Evolutionary conservation across 1,140 invertebrate genomes (phyloP).

Genomic region (Pectinophora gossypiella): DNA sequence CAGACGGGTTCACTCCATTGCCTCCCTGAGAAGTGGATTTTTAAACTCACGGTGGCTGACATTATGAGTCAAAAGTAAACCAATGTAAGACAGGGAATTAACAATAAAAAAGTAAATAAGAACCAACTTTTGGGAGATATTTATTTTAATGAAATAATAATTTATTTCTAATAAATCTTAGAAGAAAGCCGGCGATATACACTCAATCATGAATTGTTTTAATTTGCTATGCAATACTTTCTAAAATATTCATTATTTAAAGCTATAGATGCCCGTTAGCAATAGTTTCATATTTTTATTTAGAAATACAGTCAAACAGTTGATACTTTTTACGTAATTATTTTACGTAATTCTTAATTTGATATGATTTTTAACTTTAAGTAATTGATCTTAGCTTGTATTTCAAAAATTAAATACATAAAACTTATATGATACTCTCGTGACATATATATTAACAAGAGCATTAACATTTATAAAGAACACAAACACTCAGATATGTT

Average conservation of each 20-base stretch:
- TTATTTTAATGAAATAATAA: slow-evolving; percentile 41
- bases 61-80: neutral
- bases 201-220: slow-evolving; percentile 21
- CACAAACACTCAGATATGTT: neutral
- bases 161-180: slow-evolving; percentile 33
- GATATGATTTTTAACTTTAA: slow-evolving; percentile 34
- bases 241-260: slow-evolving; percentile 39
- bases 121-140: slow-evolving; percentile 31
- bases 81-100: too few species aligned
- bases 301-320: slow-evolving; percentile 11
- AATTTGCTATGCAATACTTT: slow-evolving; percentile 14
- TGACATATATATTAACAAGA: too few species aligned
- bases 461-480: too few species aligned
- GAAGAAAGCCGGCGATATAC: slow-evolving; percentile 33
- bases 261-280: slow-evolving; percentile 35
- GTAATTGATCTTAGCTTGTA: neutral
- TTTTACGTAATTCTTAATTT: slow-evolving; percentile 14
- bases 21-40: slow-evolving; percentile 45
- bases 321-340: slow-evolving; percentile 2
- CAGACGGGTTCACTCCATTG: slow-evolving; percentile 49
- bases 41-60: slow-evolving; percentile 36
- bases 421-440: too few species aligned
- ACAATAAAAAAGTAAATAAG: too few species aligned
- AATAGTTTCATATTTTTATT: slow-evolving; percentile 4
- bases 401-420: too few species aligned